Percentiles rank a stretch among this genome's conserved stretches.
These are phyloP conservation scores for Mayetiola destructor DNA, from an alignment of 2,888 invertebrate species.

Conservation along the genomic window DNA sequence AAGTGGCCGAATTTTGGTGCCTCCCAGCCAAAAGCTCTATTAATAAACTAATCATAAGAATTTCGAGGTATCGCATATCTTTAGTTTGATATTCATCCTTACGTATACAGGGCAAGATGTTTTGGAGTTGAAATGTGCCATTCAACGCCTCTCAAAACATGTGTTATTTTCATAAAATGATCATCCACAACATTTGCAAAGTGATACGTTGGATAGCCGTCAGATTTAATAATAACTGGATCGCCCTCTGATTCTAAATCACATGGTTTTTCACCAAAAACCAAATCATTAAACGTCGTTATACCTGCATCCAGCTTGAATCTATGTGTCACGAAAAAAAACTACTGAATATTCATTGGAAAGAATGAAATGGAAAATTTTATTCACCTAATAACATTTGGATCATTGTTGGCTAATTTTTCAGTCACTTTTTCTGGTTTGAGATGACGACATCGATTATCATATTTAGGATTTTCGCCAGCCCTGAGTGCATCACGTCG, in stretches of 20 bases:
- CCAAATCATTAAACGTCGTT: constrained; percentile 56
- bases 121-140: constrained; percentile 97
- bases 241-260: constrained; percentile 80
- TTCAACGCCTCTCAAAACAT: constrained; percentile 90
- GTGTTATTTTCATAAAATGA: constrained; percentile 81
- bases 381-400: constrained; percentile 55
- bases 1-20: constrained; percentile 84
- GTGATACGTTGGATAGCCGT: constrained; percentile 93
- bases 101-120: constrained; percentile 83
- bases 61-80: neutral
- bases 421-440: constrained; percentile 45
- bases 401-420: constrained; percentile 45
- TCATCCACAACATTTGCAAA: constrained; percentile 97
- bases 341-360: neutral
- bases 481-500: constrained; percentile 61
- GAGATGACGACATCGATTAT: constrained; percentile 74
- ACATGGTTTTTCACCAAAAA: constrained; percentile 65
- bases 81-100: constrained; percentile 18
- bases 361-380: neutral
- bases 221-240: constrained; percentile 83
- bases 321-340: no score
- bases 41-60: neutral
- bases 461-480: constrained; percentile 71
- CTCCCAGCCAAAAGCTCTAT: constrained; percentile 71
- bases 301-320: constrained; percentile 35